Base-by-base conservation (phyloP, 2,888 invertebrate genomes). In the Tenthredo amoena region DNA sequence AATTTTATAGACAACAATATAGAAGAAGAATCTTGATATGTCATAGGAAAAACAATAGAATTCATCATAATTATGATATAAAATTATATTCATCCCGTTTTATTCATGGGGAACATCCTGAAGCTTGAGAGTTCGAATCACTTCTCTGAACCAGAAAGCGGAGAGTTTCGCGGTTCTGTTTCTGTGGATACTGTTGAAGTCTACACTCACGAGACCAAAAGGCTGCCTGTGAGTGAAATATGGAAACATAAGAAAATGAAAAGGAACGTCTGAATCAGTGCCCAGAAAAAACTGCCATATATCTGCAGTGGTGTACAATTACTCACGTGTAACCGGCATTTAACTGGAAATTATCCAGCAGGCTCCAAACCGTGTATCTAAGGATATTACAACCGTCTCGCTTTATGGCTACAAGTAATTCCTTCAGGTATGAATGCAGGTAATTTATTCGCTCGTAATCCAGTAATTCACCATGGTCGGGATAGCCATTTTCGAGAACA, bases 191-290 rank as follows among this genome's bases (percentile, higher is more conserved):
- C 96, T 96, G 79, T 94, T 94, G 91, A 96, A 97, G 93, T 97
- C 96, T 68, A 97, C 96, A 91, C 96, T 94, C 91, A 96, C 96
- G 85, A 97, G 94, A 87, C 97, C 97, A 93, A 97, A 97, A 4
- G 55, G 79, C 18, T 50, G 18, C 26, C 79, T 79, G 18, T 18
- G 10, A 26, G 26, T 7, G 72, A 85, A 83, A 86, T 68, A 47
- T 47, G 47, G 79, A 31, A 12, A 18, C 0, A 34, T 26, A 26
- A 47, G 12, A 15, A 40, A 40, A 26, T 26, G 26, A 26, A 43
- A 43, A 10, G 1, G 2, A 43, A 43, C 10, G 2, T 10, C 10
- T 10, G 40, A 43, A 47, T 47, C 47, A 15, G 47, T 47, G 10
- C 43, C 12, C 10, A 10, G 43, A 2, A 43, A 12, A 47, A 47